Percentiles rank a stretch among this genome's conserved stretches.
Conservation (phyloP, 2,888 invertebrate species). For the Strigamia crassipes region DNA sequence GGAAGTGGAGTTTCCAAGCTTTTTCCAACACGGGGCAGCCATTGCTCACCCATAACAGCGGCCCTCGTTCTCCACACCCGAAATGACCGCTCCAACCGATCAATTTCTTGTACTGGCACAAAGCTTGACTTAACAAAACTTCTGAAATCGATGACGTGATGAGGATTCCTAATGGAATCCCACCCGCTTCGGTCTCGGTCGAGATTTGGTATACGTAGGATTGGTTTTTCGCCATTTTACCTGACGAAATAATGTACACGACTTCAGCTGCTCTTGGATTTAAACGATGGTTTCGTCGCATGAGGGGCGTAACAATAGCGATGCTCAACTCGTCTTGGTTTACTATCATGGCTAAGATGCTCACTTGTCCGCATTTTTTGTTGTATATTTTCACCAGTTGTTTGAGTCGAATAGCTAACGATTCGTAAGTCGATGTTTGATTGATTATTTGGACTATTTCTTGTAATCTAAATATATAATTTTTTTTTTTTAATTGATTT, state of each 20-base stretch:
- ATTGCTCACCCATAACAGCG: neutral
- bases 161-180: neutral
- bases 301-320: neutral
- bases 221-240: neutral
- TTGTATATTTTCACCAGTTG: neutral
- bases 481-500: neutral
- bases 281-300: neutral
- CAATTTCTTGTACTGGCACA: neutral
- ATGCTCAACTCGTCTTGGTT: slow-evolving; percentile 3
- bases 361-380: slow-evolving; percentile 22
- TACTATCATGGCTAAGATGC: neutral
- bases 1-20: neutral
- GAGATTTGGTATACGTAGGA: neutral
- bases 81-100: slow-evolving; percentile 13
- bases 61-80: neutral
- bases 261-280: slow-evolving; percentile 3
- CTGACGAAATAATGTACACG: neutral
- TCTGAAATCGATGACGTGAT: slow-evolving; percentile 8
- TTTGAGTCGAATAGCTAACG: neutral
- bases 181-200: slow-evolving; percentile 1
- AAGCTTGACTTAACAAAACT: neutral
- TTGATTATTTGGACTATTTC: neutral
- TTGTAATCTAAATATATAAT: neutral
- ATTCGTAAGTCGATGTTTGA: neutral
- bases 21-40: neutral